Evolutionary conservation across 1,140 invertebrate species (phyloP).

Genomic region (Bathynomus jamesi): DNA sequence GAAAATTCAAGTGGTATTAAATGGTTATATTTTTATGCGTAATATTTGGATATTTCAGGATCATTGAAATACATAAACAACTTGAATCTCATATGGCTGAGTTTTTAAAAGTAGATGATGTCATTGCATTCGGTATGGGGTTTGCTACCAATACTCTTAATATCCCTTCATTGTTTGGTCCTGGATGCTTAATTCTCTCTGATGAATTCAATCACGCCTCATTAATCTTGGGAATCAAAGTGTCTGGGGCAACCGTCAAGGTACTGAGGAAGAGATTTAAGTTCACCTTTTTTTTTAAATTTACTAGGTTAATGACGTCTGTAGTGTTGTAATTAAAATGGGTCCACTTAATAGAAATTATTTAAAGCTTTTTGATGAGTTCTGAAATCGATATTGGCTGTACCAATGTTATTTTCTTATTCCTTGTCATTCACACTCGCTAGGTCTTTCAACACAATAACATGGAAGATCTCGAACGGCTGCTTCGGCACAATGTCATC

Average conservation of each 20-base stretch:
- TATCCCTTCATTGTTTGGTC: conserved; percentile 71
- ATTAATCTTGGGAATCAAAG: conserved; percentile 80
- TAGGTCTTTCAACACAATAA: conserved; percentile 48
- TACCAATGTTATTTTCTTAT: no score
- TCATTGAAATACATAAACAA: conserved; percentile 64
- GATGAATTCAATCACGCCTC: conserved; percentile 97
- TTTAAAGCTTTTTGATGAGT: no score
- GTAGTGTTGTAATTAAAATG: no score
- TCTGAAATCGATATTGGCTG: no score
- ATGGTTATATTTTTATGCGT: no score
- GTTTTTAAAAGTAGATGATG: conserved; percentile 88
- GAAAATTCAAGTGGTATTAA: no score
- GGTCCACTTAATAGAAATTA: no score
- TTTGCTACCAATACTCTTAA: conserved; percentile 96
- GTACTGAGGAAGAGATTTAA: conserved; percentile 45
- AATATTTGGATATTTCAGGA: no score
- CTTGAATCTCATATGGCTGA: conserved; percentile 75
- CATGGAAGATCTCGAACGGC: conserved; percentile 73
- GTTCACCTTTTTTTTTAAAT: not conserved
- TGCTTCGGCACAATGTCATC: conserved; percentile 66
- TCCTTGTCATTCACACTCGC: no score
- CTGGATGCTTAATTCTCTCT: conserved; percentile 81
- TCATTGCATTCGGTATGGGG: conserved; percentile 95
- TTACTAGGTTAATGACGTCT: not conserved
- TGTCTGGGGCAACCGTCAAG: conserved; percentile 75